Evolutionary conservation across 2,888 invertebrate genomes (phyloP).

Genomic region (Salpingus planirostris): DNA sequence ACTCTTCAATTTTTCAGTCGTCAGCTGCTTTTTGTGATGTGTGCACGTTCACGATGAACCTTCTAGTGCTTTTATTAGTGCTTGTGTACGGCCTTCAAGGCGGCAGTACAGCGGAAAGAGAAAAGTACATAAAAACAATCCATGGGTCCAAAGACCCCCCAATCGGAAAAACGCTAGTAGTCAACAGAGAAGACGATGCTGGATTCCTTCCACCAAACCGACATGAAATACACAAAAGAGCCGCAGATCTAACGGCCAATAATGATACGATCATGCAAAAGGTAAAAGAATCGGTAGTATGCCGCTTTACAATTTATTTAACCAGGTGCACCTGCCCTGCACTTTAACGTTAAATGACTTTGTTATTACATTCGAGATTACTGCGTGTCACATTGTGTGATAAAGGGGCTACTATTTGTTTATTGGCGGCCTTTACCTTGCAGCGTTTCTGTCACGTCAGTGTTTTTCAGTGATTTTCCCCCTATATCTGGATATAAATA

Average conservation of each 20-base stretch:
- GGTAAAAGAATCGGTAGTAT: slow-evolving; percentile 9
- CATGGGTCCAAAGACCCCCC: slow-evolving; percentile 17
- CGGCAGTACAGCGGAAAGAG: slow-evolving; percentile 17
- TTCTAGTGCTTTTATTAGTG: slow-evolving; percentile 15
- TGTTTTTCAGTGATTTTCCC: too few relatives aligned
- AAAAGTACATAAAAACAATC: slow-evolving; percentile 20
- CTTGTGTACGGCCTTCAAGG: slow-evolving; percentile 19
- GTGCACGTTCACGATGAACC: slow-evolving; percentile 14
- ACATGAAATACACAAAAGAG: slow-evolving; percentile 14
- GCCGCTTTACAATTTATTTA: too few relatives aligned
- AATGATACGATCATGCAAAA: slow-evolving; percentile 6
- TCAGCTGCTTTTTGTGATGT: slow-evolving; percentile 18
- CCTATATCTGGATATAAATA: too few relatives aligned
- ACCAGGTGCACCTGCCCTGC: too few relatives aligned
- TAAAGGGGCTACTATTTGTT: too few relatives aligned
- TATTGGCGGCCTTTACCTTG: too few relatives aligned
- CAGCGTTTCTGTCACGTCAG: too few relatives aligned
- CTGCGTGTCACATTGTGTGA: too few relatives aligned
- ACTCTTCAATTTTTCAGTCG: slow-evolving; percentile 12
- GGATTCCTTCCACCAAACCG: too few relatives aligned
- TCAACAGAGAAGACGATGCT: slow-evolving; percentile 13
- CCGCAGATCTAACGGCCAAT: slow-evolving; percentile 6
- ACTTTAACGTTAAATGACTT: too few relatives aligned
- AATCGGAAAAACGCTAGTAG: slow-evolving; percentile 13
- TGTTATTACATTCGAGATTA: too few relatives aligned